Percentiles rank a stretch among this genome's conserved stretches.
Evolutionary conservation across 2,113 vertebrate species (phyloP).

Genomic region (Coptodon rendalli): DNA sequence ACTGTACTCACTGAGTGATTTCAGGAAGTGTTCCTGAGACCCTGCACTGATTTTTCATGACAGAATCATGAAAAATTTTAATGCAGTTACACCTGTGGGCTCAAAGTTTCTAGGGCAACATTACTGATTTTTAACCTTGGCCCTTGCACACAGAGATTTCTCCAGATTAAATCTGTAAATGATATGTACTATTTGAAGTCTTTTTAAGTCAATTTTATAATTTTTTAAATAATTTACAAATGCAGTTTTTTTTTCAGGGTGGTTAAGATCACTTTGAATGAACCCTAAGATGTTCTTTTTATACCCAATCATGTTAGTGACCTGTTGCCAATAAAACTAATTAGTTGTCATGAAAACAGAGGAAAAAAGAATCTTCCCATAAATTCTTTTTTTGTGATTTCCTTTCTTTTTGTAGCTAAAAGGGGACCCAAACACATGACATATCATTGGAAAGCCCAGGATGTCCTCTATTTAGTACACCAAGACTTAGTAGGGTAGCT

Average conservation of each 20-base stretch:
- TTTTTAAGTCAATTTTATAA: not conserved
- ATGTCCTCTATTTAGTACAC: not conserved
- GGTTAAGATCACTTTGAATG: not conserved
- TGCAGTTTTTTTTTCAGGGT: not conserved
- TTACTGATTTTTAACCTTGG: not conserved
- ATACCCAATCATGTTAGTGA: not conserved
- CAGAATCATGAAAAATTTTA: not conserved
- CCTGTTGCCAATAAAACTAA: accelerated
- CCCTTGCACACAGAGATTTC: not conserved
- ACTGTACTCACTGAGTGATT: not conserved
- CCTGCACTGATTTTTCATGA: accelerated
- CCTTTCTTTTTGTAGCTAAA: not conserved
- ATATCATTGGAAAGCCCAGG: not conserved
- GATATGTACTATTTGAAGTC: not conserved
- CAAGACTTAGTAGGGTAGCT: not conserved
- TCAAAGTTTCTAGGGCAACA: not conserved
- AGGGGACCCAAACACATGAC: not conserved
- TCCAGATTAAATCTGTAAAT: not conserved
- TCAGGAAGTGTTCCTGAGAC: not conserved
- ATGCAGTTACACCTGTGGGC: not conserved
- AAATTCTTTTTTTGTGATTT: not conserved
- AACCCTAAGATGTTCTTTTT: not conserved
- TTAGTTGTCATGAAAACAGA: not conserved
- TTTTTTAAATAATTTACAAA: not conserved
- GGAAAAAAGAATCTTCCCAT: not conserved